Evolutionary conservation across 2,888 invertebrate genomes (phyloP).

Genomic region (Sminthurides aquaticus): DNA sequence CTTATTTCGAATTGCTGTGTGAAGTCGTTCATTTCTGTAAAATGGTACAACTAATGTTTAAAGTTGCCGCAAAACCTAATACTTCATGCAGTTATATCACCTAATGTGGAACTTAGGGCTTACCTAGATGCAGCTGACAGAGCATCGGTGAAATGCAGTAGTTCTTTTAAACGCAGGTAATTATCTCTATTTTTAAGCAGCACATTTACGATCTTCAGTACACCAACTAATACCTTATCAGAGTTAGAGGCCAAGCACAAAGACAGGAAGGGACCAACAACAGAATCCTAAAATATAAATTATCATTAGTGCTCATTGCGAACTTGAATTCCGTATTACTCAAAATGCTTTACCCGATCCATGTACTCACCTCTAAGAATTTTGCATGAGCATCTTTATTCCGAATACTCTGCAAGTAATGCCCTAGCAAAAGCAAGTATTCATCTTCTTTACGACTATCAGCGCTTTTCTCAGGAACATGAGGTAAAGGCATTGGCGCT

Average conservation of each 20-base stretch:
- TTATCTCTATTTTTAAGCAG: conserved; percentile 29
- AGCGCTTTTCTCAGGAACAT: neutral
- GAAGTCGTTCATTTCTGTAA: conserved; percentile 15
- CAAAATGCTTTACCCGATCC: too few relatives aligned
- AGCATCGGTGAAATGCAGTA: conserved; percentile 30
- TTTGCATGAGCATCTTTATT: conserved; percentile 12
- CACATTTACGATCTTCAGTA: conserved; percentile 30
- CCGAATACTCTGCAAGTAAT: conserved; percentile 10
- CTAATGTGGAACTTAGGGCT: too few relatives aligned
- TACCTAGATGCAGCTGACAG: conserved; percentile 20
- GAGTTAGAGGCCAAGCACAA: conserved; percentile 29
- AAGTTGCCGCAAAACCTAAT: too few relatives aligned
- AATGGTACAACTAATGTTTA: too few relatives aligned
- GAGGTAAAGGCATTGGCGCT: too few relatives aligned
- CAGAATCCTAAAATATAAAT: conserved; percentile 25
- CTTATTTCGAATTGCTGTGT: conserved; percentile 5
- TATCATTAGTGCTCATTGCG: neutral
- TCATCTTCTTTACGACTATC: neutral
- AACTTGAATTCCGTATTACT: too few relatives aligned
- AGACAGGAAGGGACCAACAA: conserved; percentile 28
- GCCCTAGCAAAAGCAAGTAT: conserved; percentile 7
- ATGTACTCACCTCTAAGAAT: conserved; percentile 19
- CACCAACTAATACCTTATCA: conserved; percentile 23
- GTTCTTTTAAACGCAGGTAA: conserved; percentile 20
- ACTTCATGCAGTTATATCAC: too few relatives aligned